Conservation (phyloP, 2,888 invertebrate genomes). For the Hipparchia sbordonii region DNA sequence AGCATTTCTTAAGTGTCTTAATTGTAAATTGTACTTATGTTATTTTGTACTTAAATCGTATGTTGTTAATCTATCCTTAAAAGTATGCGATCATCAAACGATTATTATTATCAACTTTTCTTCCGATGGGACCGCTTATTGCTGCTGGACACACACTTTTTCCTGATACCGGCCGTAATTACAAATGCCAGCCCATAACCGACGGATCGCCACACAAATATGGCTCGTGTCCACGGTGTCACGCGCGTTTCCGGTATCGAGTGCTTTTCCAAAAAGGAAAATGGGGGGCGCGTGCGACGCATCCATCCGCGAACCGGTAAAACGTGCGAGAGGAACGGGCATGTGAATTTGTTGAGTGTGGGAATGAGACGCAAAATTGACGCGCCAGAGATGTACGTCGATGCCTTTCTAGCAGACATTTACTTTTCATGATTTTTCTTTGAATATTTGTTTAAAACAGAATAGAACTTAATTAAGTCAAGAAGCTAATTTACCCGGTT, state of each 20-base stretch:
- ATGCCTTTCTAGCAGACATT: background rate
- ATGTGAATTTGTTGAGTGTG: background rate
- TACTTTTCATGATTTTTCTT: too few species aligned
- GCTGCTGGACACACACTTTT: constrained; percentile 31
- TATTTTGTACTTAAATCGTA: too few species aligned
- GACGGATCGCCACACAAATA: constrained; percentile 41
- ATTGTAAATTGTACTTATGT: too few species aligned
- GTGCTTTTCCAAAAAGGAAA: constrained; percentile 46
- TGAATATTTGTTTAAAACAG: too few species aligned
- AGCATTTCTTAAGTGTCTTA: too few species aligned
- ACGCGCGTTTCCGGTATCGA: constrained; percentile 45
- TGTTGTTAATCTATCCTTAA: background rate
- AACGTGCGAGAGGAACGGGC: constrained; percentile 31
- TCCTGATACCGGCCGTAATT: constrained; percentile 36
- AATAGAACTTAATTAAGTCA: too few species aligned
- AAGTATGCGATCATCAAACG: constrained; percentile 1
- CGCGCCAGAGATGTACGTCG: background rate
- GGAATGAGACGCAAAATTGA: constrained; percentile 12
- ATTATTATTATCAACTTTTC: constrained; percentile 12
- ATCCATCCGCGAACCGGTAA: constrained; percentile 41
- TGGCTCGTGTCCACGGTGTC: constrained; percentile 42
- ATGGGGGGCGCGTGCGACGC: constrained; percentile 46
- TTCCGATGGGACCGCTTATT: constrained; percentile 22
- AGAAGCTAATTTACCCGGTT: too few species aligned
- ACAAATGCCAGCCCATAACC: constrained; percentile 41